Percentiles rank a stretch among this genome's conserved stretches.
These are phyloP conservation scores for Pedetes capensis DNA, from an alignment of 2,113 vertebrate species.

Conservation along the genomic window DNA sequence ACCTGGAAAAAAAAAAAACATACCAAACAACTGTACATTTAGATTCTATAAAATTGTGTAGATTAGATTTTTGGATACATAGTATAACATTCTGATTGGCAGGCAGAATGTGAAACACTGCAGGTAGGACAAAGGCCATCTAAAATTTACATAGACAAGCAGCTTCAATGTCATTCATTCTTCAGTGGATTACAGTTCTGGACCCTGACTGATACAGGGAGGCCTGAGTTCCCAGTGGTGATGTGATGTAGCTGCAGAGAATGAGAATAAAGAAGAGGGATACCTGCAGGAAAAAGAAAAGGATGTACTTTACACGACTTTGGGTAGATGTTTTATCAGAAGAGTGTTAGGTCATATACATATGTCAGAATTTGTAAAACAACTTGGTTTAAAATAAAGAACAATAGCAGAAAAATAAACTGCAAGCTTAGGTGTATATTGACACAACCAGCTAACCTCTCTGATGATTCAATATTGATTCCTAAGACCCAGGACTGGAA, in stretches of 20 bases:
- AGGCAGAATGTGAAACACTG: not conserved
- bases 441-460: not conserved
- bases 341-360: not conserved
- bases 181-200: fast-evolving
- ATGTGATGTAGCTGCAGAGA: not conserved
- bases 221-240: not conserved
- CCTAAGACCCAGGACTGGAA: not conserved
- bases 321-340: not conserved
- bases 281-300: not conserved
- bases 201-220: not conserved
- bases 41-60: not conserved
- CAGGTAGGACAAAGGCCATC: not conserved
- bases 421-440: not conserved
- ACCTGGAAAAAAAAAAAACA: not conserved
- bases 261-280: not conserved
- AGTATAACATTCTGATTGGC: not conserved
- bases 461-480: not conserved
- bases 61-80: not conserved
- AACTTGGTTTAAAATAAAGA: not conserved
- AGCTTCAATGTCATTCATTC: not conserved
- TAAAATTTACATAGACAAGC: not conserved
- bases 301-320: not conserved
- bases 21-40: not conserved
- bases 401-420: not conserved
- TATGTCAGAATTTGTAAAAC: not conserved